phyloP scores from a whole-genome alignment of 92 coral and sea anemone species.

The Virgularia gustaviana region DNA sequence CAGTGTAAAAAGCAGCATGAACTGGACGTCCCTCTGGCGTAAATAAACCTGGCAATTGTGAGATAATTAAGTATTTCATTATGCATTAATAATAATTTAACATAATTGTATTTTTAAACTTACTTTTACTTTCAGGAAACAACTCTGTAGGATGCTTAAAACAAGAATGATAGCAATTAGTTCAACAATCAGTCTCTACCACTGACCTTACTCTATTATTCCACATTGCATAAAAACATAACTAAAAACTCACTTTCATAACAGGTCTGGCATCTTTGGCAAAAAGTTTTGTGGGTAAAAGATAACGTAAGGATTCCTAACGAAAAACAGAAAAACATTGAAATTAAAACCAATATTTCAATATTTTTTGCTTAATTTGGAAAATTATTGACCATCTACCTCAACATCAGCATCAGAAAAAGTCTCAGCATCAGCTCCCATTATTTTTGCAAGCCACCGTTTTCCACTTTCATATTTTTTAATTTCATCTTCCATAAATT shows the following conservation, averaged over 20 bases:
- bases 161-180: not conserved
- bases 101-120: not conserved
- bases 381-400: slow-evolving; percentile 32
- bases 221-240: not conserved
- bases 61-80: not conserved
- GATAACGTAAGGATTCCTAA: slow-evolving; percentile 81
- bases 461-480: slow-evolving; percentile 65
- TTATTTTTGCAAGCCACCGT: slow-evolving; percentile 81
- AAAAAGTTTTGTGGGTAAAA: slow-evolving; percentile 88
- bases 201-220: not conserved
- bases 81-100: not conserved
- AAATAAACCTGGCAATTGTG: slow-evolving; percentile 42
- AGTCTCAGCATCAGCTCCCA: slow-evolving; percentile 88
- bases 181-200: not conserved
- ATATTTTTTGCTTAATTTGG: not conserved
- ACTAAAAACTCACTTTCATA: slow-evolving; percentile 64
- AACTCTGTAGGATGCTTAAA: slow-evolving; percentile 25
- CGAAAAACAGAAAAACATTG: not conserved
- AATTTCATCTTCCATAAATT: slow-evolving; percentile 66
- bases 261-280: slow-evolving; percentile 93
- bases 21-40: slow-evolving; percentile 71
- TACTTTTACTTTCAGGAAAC: slow-evolving; percentile 38
- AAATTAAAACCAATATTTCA: not conserved
- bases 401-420: slow-evolving; percentile 70
- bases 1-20: slow-evolving; percentile 84